Base-by-base conservation (phyloP, 2,113 vertebrate genomes). In the Leptobrachium leishanense region DNA sequence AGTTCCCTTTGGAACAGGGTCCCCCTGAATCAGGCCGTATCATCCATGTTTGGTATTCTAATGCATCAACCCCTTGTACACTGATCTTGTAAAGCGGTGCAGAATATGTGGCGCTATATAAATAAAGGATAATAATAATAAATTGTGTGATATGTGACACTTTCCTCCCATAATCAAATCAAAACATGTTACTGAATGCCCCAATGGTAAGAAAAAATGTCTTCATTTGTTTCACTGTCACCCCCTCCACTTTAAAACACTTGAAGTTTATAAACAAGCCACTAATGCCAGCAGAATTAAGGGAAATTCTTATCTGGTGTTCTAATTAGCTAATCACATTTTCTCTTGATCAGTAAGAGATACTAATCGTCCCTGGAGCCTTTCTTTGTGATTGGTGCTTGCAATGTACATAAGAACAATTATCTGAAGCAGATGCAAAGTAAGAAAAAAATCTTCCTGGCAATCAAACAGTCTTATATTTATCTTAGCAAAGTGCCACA, bases 281-380 rank as follows among this genome's bases (percentile, higher is more conserved):
- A 55, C 77, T 79, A 79, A 79, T 79, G 57, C 59, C 70, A 72
- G 69, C 77, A 50, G 77, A 79, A 73, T 79, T 79, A 67, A 55
- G 62, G 70, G 67, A 73, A 79, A 69, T 79, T 73, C 70, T 73
- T 79, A 79, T 79, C 77, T 79, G 46, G 70, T 73, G 70, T 67
- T 79, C 70, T 79, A 79, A 79, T 79, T 79, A 73, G 70, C 77
- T 73, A 79, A 79, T 79, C 77, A 79, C 77, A 79, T 79, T 72
- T 79, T 79, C 69, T 79, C 77, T 79, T 79, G 77, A 79, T 79
- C 70, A 79, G 70, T 79, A 73, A 73, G 77, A 79, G 77, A 73
- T 73, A 66, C 69, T 79, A 79, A 79, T 79, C 70, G 72, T 79
- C 77, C 77, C 77, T 46, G 41, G 77, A 79, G 77, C 69, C 70